phyloP scores from a whole-genome alignment of 2,797 vertebrate genomes.

The Erpetoichthys calabaricus region DNA sequence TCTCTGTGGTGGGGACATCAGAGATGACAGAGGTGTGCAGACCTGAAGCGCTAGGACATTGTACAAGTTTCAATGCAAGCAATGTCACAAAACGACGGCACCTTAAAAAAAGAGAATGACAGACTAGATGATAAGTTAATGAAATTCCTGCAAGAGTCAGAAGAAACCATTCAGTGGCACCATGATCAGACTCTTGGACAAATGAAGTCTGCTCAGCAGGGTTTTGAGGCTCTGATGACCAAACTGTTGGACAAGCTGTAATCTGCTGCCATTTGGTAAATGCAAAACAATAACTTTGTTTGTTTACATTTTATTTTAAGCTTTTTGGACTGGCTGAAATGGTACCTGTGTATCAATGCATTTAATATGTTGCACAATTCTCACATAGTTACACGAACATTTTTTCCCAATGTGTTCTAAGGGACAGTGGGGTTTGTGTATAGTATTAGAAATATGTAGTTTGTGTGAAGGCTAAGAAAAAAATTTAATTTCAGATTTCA shows the following conservation, averaged over 20 bases:
- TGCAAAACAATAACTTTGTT: no score
- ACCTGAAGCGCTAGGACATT: conserved; percentile 3
- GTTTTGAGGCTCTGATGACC: conserved; percentile 5
- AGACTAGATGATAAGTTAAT: conserved; percentile 2
- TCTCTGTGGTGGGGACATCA: conserved; percentile 12
- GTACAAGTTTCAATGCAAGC: neutral
- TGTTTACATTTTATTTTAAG: no score
- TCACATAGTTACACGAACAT: no score
- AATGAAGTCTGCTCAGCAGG: conserved; percentile 5
- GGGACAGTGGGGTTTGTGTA: no score
- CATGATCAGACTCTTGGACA: conserved; percentile 8
- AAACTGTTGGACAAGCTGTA: conserved; percentile 9
- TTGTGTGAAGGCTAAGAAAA: no score
- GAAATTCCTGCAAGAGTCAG: neutral
- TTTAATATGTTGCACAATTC: no score
- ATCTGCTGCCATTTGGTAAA: neutral
- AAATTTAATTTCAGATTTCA: no score
- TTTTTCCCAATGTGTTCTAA: no score
- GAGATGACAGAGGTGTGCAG: conserved; percentile 6
- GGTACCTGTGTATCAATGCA: no score
- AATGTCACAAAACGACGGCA: no score
- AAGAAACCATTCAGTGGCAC: conserved; percentile 3
- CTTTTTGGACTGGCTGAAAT: no score
- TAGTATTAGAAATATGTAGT: no score
- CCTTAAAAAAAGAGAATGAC: neutral